Evolutionary conservation across 2,888 invertebrate species (phyloP), one percentile per base, ranked within the genome.

Genomic region (Nymphalis c-album): DNA sequence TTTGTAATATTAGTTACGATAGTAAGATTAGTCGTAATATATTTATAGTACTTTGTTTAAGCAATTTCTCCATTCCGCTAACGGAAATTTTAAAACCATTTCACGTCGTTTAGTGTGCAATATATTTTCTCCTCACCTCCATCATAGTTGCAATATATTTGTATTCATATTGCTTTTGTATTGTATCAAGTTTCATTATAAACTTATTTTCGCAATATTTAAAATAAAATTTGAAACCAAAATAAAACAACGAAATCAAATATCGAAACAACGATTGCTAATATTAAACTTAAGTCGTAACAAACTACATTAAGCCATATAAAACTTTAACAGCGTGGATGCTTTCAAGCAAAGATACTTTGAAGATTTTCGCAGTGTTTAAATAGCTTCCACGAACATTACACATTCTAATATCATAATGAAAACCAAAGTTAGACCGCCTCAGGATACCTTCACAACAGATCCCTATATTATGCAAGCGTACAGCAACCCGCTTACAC

Each of bases 391-490:
- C 65, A 69, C 64, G 70, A 65, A 69, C 63, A 71, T 73, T 74
- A 65, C 73, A 73, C 67, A 68, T 71, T 71, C 73, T 75, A 77
- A 77, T 75, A 74, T 74, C 70, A 74, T 75, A 76, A 76, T 75
- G 76, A 75, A 76, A 77, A 76, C 76, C 76, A 73, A 75, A 74
- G 73, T 78, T 77, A 69, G 72, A 71, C 71, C 68, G 74, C 72
- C 72, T 74, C 71, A 69, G 68, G 74, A 67, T 73, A 75, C 74
- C 71, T 75, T 69, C 68, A 73, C 70, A 74, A 74, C 72, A 73
- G 69, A 73, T 73, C 73, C 68, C 58, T 64, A 70, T 74, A 74
- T 76, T 20, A 55, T 55, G 26, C 55, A 31, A 55, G 55, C 17
- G 48, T 53, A 55, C 35, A 55, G 55, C 17, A 35, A 7, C 31